phyloP scores from a whole-genome alignment of 2,113 vertebrate genomes.

The Ceyx cyanopectus region DNA sequence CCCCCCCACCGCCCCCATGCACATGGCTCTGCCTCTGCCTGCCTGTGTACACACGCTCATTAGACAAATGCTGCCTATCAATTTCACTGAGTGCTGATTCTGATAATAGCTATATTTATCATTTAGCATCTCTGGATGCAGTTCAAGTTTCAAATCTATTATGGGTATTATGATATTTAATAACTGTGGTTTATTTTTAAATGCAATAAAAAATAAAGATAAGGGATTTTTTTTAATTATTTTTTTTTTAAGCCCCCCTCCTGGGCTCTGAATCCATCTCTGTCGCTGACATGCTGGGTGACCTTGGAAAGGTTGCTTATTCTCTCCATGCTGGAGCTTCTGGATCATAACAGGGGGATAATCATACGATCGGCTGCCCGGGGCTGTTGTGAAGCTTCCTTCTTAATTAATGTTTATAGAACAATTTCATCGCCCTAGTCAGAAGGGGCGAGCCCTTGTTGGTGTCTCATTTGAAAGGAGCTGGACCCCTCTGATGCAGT shows the following conservation, averaged over 20 bases:
- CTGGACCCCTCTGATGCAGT: accelerated
- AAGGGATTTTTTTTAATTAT: neutral
- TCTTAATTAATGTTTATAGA: neutral
- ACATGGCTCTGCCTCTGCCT: neutral
- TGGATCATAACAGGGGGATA: neutral
- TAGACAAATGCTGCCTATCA: slow-evolving; percentile 46
- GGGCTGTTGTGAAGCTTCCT: neutral
- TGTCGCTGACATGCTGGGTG: slow-evolving; percentile 14
- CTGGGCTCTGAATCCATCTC: slow-evolving; percentile 36
- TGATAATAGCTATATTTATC: slow-evolving; percentile 67
- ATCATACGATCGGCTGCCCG: neutral
- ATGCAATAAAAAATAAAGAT: slow-evolving; percentile 54
- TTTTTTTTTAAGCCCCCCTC: neutral
- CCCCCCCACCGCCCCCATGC: no score
- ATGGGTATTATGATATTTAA: slow-evolving; percentile 61
- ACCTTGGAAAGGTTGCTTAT: slow-evolving; percentile 23
- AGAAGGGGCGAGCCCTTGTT: neutral
- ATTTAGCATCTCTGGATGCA: slow-evolving; percentile 61
- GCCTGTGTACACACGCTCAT: neutral
- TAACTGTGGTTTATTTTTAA: slow-evolving; percentile 64
- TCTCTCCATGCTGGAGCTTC: neutral
- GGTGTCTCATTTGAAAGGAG: neutral
- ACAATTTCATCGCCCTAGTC: neutral
- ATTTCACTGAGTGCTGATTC: slow-evolving; percentile 45
- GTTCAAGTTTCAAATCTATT: slow-evolving; percentile 57